Base-by-base conservation (phyloP, 2,797 vertebrate species). In the Coracias cyanogaster region DNA sequence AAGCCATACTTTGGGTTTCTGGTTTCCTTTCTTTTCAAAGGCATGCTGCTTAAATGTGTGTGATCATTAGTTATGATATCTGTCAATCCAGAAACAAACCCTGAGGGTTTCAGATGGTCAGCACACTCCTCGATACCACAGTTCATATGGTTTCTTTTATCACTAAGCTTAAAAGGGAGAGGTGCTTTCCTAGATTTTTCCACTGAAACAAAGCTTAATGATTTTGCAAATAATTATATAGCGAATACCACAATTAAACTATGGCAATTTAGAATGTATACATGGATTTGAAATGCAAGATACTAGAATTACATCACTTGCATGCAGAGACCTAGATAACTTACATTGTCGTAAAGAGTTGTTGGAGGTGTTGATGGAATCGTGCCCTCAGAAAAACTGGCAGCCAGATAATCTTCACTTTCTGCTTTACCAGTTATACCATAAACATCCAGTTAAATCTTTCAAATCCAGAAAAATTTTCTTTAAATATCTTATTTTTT, bases 341-440 rank as follows among this genome's bases (percentile, higher is more conserved):
- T 91, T 94, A 69, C n/a, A 88, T 67, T 85, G 91, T 83, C 93
- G 91, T 87, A 93, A 74, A 76, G 87, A 97, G 87, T 81, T 95
- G 74, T 55, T 97, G 39, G 62, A 72, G 52, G 22, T 45, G 28
- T 84, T 93, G 62, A 90, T 91, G 76, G 70, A 93, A 95, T 94
- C 55, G 70, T 49, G 9, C 26, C 84, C 48, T 96, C 57, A 67
- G 55, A 78, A 95, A 90, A 92, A 70, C 19, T 94, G 92, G 92
- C 31, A 95, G 45, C 43, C 70, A 88, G 39, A 45, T 90, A 78
- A 86, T n/a, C 58, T 86, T 93, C 86, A 90, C 74, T 72, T 95
- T 95, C 64, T 89, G 58, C 39, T 96, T 62, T 78, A 65, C 55
- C 64, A 61, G 43, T 66, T 91, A 72, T 69, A 41, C 16, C 33